Evolutionary conservation across 2,113 vertebrate species (phyloP), one percentile per base, ranked within the genome.

Genomic region (Epinephelus moara): DNA sequence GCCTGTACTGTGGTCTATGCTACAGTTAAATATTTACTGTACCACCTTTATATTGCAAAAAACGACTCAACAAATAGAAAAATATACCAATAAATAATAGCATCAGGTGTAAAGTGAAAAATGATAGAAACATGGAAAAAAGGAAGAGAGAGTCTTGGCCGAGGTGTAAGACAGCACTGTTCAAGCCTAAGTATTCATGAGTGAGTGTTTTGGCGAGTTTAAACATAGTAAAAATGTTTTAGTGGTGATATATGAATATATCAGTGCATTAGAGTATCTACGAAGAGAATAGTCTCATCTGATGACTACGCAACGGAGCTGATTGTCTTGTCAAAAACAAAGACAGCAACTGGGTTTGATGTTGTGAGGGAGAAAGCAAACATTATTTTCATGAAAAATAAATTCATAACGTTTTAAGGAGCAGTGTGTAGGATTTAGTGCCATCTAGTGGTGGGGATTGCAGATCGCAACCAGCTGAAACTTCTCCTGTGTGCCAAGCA

Each of bases 1-100:
- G 96, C 95, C 95, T 95, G 91, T 94, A 93, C 88, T 94, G 87
- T 94, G 94, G 88, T 92, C 84, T 93, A 95, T 94, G 96, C 87
- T 94, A 95, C 95, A 94, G 93, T 93, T 84, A 94, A 89, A 88
- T 90, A 74, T 92, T 81, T 89, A 96, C 93, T 94, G 94, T 94
- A 95, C 88, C 86, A 93, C 93, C 92, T 91, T 93, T 91, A 94
- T 93, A 96, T 94, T 94, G 93, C 94, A 95, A 94, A 95, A 83
- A 71, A 93, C 13, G 17, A 93, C 40, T 68, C 14, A 66, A 84
- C 45, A 86, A 42, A 93, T 86, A 93, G 72, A 95, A 90, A 87
- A 87, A 85, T 80, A 90, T 76, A 85, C 23, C 63, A 89, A 93
- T 96, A 91, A 91, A 90, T 93, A 91, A 87, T 67, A 81, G 66